Conservation (phyloP, 2,113 vertebrate species). For the Microtus richardsoni region DNA sequence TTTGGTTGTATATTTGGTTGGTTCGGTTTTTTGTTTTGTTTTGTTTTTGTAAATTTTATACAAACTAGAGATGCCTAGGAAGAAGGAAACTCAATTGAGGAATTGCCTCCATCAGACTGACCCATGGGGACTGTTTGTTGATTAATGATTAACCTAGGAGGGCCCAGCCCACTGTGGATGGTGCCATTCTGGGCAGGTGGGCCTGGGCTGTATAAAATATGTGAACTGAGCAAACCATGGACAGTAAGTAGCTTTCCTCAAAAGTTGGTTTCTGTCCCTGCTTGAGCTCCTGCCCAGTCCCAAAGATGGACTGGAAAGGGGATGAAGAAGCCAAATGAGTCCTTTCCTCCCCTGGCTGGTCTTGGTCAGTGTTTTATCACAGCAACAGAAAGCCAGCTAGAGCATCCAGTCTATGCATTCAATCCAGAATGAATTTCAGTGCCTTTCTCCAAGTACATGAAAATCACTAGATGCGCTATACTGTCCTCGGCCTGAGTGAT, state of each 20-base stretch:
- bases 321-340: background rate
- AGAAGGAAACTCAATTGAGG: background rate
- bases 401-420: too few relatives aligned
- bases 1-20: background rate
- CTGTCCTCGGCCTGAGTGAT: background rate
- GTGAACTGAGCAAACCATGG: background rate
- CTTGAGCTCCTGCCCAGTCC: background rate
- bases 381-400: background rate
- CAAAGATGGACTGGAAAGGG: background rate
- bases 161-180: background rate
- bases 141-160: background rate
- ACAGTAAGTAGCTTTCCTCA: background rate
- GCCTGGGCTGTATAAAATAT: background rate
- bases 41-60: background rate
- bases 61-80: background rate
- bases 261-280: background rate
- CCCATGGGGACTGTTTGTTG: background rate
- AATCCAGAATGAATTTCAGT: conserved; percentile 2
- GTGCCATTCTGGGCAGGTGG: background rate
- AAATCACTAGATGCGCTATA: background rate
- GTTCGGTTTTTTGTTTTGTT: background rate
- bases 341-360: background rate
- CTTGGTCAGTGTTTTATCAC: background rate
- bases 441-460: background rate
- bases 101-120: background rate